phyloP scores from a whole-genome alignment of 2,113 vertebrate genomes.

The Hippocampus mohnikei region DNA sequence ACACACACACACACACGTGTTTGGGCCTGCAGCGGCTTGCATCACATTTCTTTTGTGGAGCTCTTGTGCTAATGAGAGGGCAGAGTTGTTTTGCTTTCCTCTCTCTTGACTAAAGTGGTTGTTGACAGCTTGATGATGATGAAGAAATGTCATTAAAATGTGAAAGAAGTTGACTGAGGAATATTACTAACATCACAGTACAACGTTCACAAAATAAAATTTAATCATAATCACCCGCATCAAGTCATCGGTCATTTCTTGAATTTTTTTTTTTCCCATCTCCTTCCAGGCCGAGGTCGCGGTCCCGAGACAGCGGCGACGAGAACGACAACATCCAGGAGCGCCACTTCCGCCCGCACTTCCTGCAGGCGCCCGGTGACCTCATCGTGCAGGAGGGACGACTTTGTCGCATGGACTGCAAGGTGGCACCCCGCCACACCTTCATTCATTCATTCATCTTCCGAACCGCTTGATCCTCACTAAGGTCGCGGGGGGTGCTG shows the following conservation, averaged over 20 bases:
- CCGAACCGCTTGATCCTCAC: no score
- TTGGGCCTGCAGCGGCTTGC: slow-evolving; percentile 22
- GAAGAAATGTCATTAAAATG: neutral
- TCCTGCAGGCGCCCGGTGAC: slow-evolving; percentile 96
- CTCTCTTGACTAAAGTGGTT: neutral
- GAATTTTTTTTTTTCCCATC: no score
- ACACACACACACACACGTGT: neutral
- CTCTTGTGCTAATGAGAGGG: slow-evolving; percentile 28
- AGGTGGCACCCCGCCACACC: slow-evolving; percentile 67
- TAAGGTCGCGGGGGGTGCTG: no score
- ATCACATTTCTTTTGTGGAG: slow-evolving; percentile 8
- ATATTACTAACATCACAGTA: neutral
- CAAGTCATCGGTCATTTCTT: neutral
- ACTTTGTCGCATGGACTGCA: slow-evolving; percentile 98
- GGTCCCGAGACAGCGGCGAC: slow-evolving; percentile 93
- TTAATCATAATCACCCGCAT: no score
- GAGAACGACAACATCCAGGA: slow-evolving; percentile 97
- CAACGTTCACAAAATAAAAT: neutral
- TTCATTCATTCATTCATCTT: no score
- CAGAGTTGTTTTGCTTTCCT: slow-evolving; percentile 38
- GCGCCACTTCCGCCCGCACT: slow-evolving; percentile 97
- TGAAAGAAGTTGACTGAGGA: neutral
- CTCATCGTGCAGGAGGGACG: slow-evolving; percentile 93
- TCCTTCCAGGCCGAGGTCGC: slow-evolving; percentile 82
- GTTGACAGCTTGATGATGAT: neutral